Evolutionary conservation across 2,888 invertebrate species (phyloP).

Genomic region (Alloscopus bannaensis): DNA sequence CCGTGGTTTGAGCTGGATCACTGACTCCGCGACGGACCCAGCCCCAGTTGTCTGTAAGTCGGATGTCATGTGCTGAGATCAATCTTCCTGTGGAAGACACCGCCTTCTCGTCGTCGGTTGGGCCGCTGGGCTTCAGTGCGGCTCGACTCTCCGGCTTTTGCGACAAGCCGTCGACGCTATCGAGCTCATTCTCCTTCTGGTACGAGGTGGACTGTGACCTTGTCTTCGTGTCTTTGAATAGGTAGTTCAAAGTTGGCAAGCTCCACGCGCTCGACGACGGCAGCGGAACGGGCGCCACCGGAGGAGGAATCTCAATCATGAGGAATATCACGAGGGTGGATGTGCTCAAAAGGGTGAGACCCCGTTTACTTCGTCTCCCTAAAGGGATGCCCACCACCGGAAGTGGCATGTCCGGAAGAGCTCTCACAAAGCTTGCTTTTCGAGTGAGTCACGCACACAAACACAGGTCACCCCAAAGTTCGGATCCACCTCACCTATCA

Average conservation of each 20-base stretch:
- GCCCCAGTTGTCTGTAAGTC: constrained; percentile 62
- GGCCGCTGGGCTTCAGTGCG: background rate
- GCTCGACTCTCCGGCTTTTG: too few species aligned
- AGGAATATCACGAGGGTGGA: constrained; percentile 18
- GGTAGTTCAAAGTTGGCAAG: constrained; percentile 54
- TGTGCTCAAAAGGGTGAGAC: too few species aligned
- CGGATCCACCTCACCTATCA: too few species aligned
- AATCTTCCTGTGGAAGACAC: constrained; percentile 58
- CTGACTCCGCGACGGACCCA: constrained; percentile 54
- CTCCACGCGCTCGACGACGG: constrained; percentile 58
- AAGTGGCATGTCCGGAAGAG: too few species aligned
- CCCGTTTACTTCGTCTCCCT: too few species aligned
- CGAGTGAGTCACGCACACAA: too few species aligned
- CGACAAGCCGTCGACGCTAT: background rate
- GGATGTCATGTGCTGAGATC: constrained; percentile 61
- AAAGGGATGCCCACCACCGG: too few species aligned
- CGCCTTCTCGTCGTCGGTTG: background rate
- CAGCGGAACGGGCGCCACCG: constrained; percentile 34
- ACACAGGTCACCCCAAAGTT: too few species aligned
- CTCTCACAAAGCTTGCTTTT: too few species aligned
- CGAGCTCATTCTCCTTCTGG: constrained; percentile 32
- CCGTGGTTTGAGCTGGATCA: constrained; percentile 50
- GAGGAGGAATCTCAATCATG: constrained; percentile 18
- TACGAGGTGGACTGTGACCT: constrained; percentile 49
- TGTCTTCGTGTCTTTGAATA: constrained; percentile 59